These are phyloP conservation scores for Grammomys surdaster DNA, from an alignment of 2,113 vertebrate species.

Conservation along the genomic window DNA sequence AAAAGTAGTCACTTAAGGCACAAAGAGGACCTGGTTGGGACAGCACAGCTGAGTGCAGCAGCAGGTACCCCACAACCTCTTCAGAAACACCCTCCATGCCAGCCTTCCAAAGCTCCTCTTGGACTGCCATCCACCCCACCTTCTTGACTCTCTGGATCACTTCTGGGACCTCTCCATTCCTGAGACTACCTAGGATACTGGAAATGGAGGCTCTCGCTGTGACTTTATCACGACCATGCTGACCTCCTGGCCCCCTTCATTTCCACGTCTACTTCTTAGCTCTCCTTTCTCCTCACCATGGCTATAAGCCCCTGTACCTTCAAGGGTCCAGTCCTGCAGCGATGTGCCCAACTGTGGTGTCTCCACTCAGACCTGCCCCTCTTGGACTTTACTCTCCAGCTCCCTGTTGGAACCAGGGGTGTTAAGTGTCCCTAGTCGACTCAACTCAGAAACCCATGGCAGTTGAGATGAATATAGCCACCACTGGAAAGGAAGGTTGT, in stretches of 20 bases:
- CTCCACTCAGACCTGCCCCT: slow-evolving; percentile 77
- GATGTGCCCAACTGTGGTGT: slow-evolving; percentile 88
- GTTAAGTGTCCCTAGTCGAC: slow-evolving; percentile 91
- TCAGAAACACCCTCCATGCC: not conserved
- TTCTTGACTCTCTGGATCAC: slow-evolving; percentile 72
- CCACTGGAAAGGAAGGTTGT: slow-evolving; percentile 89
- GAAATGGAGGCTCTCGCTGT: not conserved
- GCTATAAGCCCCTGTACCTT: slow-evolving; percentile 92
- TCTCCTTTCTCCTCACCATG: slow-evolving; percentile 93
- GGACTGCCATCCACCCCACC: slow-evolving; percentile 90
- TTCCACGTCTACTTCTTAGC: slow-evolving; percentile 90
- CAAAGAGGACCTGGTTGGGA: not conserved
- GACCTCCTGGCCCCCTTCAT: not conserved
- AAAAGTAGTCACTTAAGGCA: not conserved
- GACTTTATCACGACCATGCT: not conserved
- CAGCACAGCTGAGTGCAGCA: not conserved
- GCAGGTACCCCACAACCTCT: not conserved
- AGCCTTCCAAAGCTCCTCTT: not conserved
- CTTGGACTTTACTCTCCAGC: slow-evolving; percentile 92
- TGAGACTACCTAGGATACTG: not conserved
- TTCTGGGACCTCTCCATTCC: slow-evolving; percentile 76
- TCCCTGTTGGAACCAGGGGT: slow-evolving; percentile 89
- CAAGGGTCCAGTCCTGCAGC: slow-evolving; percentile 95
- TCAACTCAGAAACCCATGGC: slow-evolving; percentile 94
- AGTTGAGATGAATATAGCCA: slow-evolving; percentile 88